Base-by-base conservation (phyloP, 2,113 vertebrate species). In the Melanostigma gelatinosum region DNA sequence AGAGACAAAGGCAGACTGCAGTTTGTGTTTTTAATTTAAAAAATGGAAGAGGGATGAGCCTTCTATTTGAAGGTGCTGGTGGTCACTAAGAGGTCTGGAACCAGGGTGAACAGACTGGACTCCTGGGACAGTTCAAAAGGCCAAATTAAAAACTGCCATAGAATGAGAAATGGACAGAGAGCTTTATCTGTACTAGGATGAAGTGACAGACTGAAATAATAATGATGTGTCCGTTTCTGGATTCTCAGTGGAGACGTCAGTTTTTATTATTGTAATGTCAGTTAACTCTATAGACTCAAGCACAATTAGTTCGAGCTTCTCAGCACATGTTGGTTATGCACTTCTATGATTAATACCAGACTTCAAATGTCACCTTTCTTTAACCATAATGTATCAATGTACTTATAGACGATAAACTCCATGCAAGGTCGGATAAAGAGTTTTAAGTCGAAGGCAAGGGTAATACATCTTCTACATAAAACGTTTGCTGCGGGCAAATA, bases 161-260 rank as follows among this genome's bases (percentile, higher is more conserved):
- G 9, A 8, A 54, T 40, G 57, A 44, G 38, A 38, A 1, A 74
- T 4, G 3, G 15, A 34, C 60, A 40, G 9, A 40, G 16, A 46
- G 52, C 4, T 76, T 67, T 24, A 32, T 44, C 6, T 18, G 16
- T 5, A 12, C 8, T 12, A 4, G 22, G 22, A 54, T 75, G 32
- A 42, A 6, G n/a, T 36, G 9, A 24, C 50, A 22, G 16, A 48
- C 32, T 78, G 52, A 72, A 57, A 82, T 67, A 72, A 67, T 63
- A 40, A 72, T 68, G 62, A 68, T 52, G 65, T 34, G 1, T 8
- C 15, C 36, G 44, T 63, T 63, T 57, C n/a, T 54, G 50, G 54
- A 55, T 75, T 60, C 63, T 58, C 57, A n/a, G 40, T n/a, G 40
- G 61, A 68, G 34, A 55, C 36, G 62, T 80, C 65, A 2, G 32